These are phyloP conservation scores for Etia nguti DNA, from an alignment of 2,113 vertebrate species.

Conservation along the genomic window DNA sequence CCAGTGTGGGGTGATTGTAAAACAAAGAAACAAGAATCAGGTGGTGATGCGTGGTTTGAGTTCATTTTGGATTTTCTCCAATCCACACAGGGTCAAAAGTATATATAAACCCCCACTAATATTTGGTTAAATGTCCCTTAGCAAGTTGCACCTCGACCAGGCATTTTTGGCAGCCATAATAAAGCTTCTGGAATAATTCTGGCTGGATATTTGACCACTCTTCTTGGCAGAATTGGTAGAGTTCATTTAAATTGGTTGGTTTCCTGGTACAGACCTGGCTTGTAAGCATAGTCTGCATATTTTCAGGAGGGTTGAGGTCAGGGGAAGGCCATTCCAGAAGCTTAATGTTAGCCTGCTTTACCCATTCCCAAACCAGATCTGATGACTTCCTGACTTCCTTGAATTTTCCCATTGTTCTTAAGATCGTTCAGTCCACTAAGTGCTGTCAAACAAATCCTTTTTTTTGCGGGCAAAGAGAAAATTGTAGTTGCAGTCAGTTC, in stretches of 20 bases:
- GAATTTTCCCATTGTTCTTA: neutral
- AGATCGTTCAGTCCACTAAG: neutral
- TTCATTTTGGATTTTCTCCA: neutral
- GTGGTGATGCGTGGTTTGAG: neutral
- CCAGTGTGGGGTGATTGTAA: neutral
- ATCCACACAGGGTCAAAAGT: neutral
- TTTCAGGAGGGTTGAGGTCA: neutral
- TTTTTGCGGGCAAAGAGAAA: neutral
- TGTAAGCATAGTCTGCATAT: neutral
- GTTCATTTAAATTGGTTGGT: neutral
- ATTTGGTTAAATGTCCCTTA: neutral
- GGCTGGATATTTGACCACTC: neutral
- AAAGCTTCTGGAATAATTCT: neutral
- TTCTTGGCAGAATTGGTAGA: neutral
- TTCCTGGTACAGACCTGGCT: neutral
- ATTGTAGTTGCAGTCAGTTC: neutral
- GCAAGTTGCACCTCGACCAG: neutral
- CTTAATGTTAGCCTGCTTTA: neutral
- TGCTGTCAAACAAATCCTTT: neutral
- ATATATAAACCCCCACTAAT: neutral
- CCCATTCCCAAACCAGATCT: neutral
- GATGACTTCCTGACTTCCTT: neutral
- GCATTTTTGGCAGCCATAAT: neutral
- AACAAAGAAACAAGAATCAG: neutral
- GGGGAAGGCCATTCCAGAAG: neutral